phyloP scores from a whole-genome alignment of 2,113 vertebrate species.

The Proteles cristata region DNA sequence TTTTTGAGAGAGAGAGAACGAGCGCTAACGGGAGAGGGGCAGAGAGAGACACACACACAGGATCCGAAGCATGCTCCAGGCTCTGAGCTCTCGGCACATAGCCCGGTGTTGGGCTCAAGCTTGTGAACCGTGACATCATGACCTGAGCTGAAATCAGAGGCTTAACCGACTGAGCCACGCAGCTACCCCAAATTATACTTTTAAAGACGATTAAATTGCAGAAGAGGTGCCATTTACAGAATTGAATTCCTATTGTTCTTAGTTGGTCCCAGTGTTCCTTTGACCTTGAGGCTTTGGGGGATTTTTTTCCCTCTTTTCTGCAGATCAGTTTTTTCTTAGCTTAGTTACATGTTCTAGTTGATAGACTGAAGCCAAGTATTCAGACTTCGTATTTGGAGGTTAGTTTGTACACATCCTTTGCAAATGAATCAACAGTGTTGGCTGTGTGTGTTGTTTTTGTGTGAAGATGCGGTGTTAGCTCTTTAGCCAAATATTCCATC shows the following conservation, averaged over 20 bases:
- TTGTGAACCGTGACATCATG: too few species aligned
- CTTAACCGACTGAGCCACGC: too few species aligned
- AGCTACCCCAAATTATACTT: neutral
- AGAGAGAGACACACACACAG: too few species aligned
- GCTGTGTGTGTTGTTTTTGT: neutral
- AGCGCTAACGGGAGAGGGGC: too few species aligned
- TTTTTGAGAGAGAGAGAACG: too few species aligned
- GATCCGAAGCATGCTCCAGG: too few species aligned
- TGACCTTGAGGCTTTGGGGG: neutral
- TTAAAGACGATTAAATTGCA: neutral
- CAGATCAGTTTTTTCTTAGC: neutral
- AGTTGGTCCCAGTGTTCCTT: neutral
- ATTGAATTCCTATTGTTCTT: neutral
- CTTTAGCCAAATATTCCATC: neutral
- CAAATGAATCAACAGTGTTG: neutral
- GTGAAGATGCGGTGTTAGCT: neutral
- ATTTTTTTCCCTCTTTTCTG: neutral
- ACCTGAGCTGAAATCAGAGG: too few species aligned
- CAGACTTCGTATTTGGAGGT: slow-evolving; percentile 7
- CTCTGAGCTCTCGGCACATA: too few species aligned
- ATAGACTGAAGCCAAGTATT: neutral
- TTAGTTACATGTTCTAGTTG: neutral
- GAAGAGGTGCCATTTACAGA: neutral
- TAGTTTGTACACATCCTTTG: neutral
- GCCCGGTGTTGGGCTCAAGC: too few species aligned